Percentiles rank a stretch among this genome's conserved stretches.
phyloP scores from a whole-genome alignment of 2,888 invertebrate species.

The Lithophane leautieri region DNA sequence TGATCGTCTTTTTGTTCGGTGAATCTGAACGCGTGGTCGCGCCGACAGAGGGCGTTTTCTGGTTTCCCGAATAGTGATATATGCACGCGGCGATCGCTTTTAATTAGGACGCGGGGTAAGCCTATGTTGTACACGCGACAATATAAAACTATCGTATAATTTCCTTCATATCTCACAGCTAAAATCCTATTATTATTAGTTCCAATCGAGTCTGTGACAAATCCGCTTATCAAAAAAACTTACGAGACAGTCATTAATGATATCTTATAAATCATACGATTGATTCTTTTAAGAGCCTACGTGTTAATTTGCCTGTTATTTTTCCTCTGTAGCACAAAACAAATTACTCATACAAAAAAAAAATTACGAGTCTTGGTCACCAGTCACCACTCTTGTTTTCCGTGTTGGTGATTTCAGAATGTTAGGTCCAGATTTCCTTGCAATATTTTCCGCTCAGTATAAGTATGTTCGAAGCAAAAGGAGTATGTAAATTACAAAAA shows the following conservation, averaged over 20 bases:
- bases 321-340: neutral
- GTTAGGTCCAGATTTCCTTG: too few species aligned
- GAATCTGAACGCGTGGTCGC: too few species aligned
- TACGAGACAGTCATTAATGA: constrained; percentile 10
- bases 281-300: neutral
- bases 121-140: too few species aligned
- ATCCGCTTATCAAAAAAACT: constrained; percentile 4
- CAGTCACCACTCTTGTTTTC: neutral
- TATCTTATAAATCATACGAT: constrained; percentile 16
- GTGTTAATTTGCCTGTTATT: neutral
- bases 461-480: too few species aligned
- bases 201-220: constrained; percentile 9
- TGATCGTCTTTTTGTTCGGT: too few species aligned
- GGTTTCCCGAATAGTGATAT: too few species aligned
- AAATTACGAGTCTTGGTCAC: neutral
- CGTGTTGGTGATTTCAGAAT: too few species aligned
- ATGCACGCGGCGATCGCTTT: too few species aligned
- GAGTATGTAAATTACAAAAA: too few species aligned
- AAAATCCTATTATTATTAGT: neutral
- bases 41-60: too few species aligned
- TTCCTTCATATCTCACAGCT: neutral
- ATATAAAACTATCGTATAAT: constrained; percentile 8
- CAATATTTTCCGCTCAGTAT: too few species aligned
- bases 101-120: too few species aligned
- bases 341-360: neutral